Evolutionary conservation across 2,888 invertebrate species (phyloP).

Genomic region (Orchesella flavescens): DNA sequence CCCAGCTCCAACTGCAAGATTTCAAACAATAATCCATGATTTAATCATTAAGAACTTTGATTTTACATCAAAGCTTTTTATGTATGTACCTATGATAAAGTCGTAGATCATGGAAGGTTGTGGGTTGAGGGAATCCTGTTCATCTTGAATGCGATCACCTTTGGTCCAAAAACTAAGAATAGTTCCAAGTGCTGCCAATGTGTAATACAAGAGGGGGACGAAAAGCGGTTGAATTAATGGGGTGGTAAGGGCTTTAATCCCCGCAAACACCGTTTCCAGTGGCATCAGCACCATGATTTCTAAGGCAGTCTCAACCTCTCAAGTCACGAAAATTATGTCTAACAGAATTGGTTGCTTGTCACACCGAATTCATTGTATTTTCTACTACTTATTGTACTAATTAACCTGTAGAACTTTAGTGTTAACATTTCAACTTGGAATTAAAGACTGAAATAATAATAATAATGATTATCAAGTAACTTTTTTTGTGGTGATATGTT

Average conservation of each 20-base stretch:
- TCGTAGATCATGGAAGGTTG: conserved; percentile 23
- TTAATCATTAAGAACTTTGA: not conserved
- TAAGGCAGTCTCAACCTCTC: not conserved
- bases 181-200: conserved; percentile 19
- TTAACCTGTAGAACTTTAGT: not conserved
- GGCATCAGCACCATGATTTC: conserved; percentile 1
- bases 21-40: not conserved
- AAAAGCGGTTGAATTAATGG: conserved; percentile 48
- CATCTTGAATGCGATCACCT: conserved; percentile 49
- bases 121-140: not conserved
- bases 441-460: too few species aligned
- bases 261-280: not conserved
- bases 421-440: not conserved
- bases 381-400: not conserved
- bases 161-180: conserved; percentile 40
- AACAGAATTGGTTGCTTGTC: too few species aligned
- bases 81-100: conserved; percentile 53
- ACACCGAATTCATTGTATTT: not conserved
- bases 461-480: too few species aligned
- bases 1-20: conserved; percentile 43
- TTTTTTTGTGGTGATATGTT: too few species aligned
- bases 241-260: conserved; percentile 12
- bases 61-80: not conserved
- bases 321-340: not conserved
- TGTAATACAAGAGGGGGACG: conserved; percentile 44